Evolutionary conservation across 2,888 invertebrate species (phyloP), one percentile per base, ranked within the genome.

Genomic region (Anagyrus pseudococci): DNA sequence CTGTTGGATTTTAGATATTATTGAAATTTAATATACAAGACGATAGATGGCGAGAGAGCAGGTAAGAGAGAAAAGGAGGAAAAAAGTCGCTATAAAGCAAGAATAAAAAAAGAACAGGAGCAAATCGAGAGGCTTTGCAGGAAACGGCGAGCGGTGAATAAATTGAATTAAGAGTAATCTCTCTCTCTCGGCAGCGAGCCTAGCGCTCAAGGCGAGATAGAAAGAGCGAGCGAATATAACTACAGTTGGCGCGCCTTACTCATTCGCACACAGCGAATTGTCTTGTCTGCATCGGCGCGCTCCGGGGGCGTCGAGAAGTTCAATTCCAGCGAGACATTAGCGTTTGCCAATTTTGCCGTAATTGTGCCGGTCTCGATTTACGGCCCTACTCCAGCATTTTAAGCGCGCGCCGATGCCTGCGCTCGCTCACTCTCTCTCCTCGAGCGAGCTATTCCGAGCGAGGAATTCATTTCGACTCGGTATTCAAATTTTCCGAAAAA

Each of bases 91-190:
- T 4, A 10, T 7, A 29, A 29, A 29, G 29, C 10, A 10, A 29
- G 29, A n/a, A n/a, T n/a, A n/a, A n/a, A n/a, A n/a, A n/a, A n/a
- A n/a, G n/a, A n/a, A n/a, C 6, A 10, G 25, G n/a, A 10, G 17
- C 17, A 37, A 29, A 29, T 29, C 4, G 47, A 40, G 15, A 20
- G 23, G 25, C n/a, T 60, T 43, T 53, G 50, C 3, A 26, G 15
- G 26, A 55, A 62, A 66, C 64, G 52, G 62, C 53, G 58, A 49
- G 23, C 7, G 23, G 8, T 49, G 44, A 58, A 61, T 63, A 68
- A 67, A 67, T 65, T 61, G 59, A 68, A 68, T 65, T 52, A 61
- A 65, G 56, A 52, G 54, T 23, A 61, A 63, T 41, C 40, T 56
- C 46, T 62, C 37, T 52, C 43, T 20, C 7, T 40, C 44, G 48